Conservation (phyloP, 1,140 invertebrate species). For the Stegodyphus mimosarum region DNA sequence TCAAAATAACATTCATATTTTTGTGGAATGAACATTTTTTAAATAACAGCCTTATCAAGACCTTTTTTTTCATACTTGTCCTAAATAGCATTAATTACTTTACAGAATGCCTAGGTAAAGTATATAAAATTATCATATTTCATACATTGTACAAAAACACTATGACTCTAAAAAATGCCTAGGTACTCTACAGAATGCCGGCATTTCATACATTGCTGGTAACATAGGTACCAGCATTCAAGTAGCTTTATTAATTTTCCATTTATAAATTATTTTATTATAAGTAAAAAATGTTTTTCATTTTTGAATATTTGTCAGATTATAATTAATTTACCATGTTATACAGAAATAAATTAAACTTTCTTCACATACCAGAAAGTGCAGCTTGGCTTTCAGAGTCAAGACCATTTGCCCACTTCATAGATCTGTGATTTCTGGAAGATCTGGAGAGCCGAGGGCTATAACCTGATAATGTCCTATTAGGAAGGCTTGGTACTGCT, state of each 20-base stretch:
- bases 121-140: too few species aligned
- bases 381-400: conserved; percentile 31
- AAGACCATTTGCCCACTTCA: conserved; percentile 45
- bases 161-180: too few species aligned
- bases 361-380: conserved; percentile 29
- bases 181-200: background rate
- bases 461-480: background rate
- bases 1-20: too few species aligned
- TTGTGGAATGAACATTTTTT: too few species aligned
- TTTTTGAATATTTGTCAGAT: background rate
- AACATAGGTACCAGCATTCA: background rate
- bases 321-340: background rate
- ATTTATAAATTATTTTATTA: background rate
- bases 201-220: background rate
- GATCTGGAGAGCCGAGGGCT: conserved; percentile 36
- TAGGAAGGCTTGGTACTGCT: conserved; percentile 20
- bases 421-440: conserved; percentile 31
- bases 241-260: background rate
- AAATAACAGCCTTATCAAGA: too few species aligned
- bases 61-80: too few species aligned
- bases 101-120: too few species aligned
- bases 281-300: background rate
- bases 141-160: too few species aligned
- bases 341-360: background rate
- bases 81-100: too few species aligned